phyloP scores from a whole-genome alignment of 2,113 vertebrate species.

The Cairina moschata region DNA sequence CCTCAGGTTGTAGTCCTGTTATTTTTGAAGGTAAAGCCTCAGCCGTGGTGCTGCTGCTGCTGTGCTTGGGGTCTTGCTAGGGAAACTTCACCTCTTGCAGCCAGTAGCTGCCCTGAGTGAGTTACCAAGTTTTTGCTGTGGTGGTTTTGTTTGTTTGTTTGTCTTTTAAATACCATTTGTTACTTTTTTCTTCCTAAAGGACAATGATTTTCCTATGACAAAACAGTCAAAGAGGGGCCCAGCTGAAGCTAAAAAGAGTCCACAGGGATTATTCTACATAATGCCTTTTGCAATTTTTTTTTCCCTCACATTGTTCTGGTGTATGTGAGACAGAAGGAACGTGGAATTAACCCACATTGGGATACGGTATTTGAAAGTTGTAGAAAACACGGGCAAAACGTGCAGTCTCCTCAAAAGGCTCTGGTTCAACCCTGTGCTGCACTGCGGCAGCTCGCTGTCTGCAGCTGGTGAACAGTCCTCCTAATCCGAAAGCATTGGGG shows the following conservation, averaged over 20 bases:
- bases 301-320: not conserved
- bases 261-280: not conserved
- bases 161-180: not conserved
- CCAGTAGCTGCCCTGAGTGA: not conserved
- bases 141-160: too few relatives aligned
- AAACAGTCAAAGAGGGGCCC: not conserved
- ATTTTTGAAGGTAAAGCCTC: not conserved
- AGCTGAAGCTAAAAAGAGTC: not conserved
- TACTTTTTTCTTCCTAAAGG: not conserved
- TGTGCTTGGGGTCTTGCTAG: not conserved
- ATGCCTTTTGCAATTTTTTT: not conserved
- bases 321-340: not conserved
- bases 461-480: accelerated
- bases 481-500: accelerated
- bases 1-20: not conserved
- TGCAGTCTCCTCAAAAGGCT: not conserved
- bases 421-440: not conserved
- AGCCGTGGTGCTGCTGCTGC: not conserved
- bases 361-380: not conserved
- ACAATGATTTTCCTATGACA: not conserved
- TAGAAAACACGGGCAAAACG: not conserved
- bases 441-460: not conserved
- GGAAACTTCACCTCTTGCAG: not conserved
- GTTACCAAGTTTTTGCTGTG: not conserved
- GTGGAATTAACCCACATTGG: not conserved